Conservation (phyloP, 2,113 vertebrate species). For the Aspiorhynchus laticeps region DNA sequence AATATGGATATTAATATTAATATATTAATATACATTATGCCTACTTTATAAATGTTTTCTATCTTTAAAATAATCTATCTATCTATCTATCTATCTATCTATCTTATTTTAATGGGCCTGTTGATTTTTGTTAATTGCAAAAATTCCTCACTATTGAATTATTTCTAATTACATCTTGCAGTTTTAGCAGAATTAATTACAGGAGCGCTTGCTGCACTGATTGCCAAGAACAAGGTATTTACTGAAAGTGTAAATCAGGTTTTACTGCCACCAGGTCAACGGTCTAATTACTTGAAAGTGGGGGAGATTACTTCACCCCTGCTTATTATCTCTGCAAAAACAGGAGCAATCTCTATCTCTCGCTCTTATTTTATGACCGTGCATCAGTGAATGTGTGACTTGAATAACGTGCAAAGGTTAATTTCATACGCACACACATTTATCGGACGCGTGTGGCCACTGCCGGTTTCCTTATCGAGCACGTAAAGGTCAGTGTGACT, state of each 20-base stretch:
- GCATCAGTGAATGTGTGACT: constrained; percentile 14
- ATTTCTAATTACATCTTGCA: neutral
- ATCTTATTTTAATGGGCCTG: neutral
- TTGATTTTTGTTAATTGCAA: neutral
- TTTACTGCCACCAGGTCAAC: constrained; percentile 10
- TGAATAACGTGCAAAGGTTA: constrained; percentile 31
- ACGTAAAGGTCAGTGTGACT: constrained; percentile 35
- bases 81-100: neutral
- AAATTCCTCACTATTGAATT: neutral
- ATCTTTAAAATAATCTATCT: too few relatives aligned
- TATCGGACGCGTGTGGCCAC: constrained; percentile 4
- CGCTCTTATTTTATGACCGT: neutral
- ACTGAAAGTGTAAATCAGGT: constrained; percentile 12
- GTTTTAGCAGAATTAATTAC: neutral
- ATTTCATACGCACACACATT: constrained; percentile 25
- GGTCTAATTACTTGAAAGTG: constrained; percentile 6
- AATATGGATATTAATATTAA: too few relatives aligned
- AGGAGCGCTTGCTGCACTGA: neutral
- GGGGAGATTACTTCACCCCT: neutral
- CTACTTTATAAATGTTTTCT: too few relatives aligned
- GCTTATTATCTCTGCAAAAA: constrained; percentile 8
- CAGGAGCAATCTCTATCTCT: neutral
- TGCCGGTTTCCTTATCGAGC: constrained; percentile 17
- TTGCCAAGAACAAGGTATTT: neutral
- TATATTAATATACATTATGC: too few relatives aligned